Evolutionary conservation across 2,888 invertebrate species (phyloP), one percentile per base, ranked within the genome.

Genomic region (Drosophila hamatofila): DNA sequence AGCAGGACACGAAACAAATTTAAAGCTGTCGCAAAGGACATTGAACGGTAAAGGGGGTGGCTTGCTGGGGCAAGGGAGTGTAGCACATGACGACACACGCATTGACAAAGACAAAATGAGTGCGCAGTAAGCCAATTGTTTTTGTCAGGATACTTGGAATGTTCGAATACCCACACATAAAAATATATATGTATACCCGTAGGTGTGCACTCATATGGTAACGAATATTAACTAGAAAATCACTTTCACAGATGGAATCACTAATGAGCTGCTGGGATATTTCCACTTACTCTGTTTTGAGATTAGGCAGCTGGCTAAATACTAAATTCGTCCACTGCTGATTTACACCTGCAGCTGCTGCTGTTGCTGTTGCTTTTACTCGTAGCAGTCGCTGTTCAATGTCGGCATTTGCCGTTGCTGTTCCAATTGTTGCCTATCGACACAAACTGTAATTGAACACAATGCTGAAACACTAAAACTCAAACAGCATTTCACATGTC

Each of bases 271-370:
- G 33, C 14, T 14, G 33, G 33, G 21, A 23, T 35, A 58, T 37
- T 48, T 57, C 2, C 37, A 68, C 75, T 76, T 58, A 72, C 68
- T 57, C 39, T 42, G 30, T 56, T 51, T 37, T 25, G 33, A 25
- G 23, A 14, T 39, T 46, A 25, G 46, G 39, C 54, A 51, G 18
- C 25, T n/a, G 21, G 11, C 55, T 42, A 74, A 59, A 49, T 23
- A 23, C 30, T 25, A 41, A 42, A 12, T 18, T 46, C 16, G 1
- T 35, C 33, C 56, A 42, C 1, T 16, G 9, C 11, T n/a, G 33
- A 18, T 48, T 48, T 37, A 11, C 35, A 52, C 21, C 33, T 52
- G 16, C 33, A 35, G 35, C 18, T 51, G 18, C 30, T 25, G 44
- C 14, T 30, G 9, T 30, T 49, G 18, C 21, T 52, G 27, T 41